Evolutionary conservation across 2,797 vertebrate genomes (phyloP), one percentile per base, ranked within the genome.

Genomic region (Sebastes taczanowskii): DNA sequence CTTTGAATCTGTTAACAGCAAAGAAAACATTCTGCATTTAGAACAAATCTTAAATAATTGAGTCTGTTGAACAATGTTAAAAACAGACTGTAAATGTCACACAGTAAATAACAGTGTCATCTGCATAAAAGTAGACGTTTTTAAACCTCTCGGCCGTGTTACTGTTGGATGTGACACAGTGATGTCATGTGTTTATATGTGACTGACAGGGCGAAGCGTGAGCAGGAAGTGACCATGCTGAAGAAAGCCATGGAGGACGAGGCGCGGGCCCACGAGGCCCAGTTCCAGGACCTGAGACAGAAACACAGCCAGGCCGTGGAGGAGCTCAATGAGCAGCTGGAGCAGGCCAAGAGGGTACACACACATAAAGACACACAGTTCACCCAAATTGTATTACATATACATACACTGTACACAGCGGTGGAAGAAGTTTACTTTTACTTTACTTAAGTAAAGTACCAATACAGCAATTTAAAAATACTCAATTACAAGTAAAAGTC

Each of bases 161-260:
- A 11, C 7, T 34, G 30, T 25, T 5, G 11, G 13, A 25, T 7
- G 11, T n/a, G 23, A 16, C 56, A 5, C 27, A 4, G 1, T 63
- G 63, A 42, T 4, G 16, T 11, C 1, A 9, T 35, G 14, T 18
- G n/a, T 61, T 42, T 30, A 5, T 42, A n/a, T 64, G 7, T 18
- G 55, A 3, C 38, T 11, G 22, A 2, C 85, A 96, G 98, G 83
- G 97, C 97, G 1, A 99, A 98, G 94, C 95, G 98, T 38, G 98
- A 99, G 81, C 98, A 98, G 90, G 98, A 99, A 74, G 97, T 99
- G 81, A 96, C 96, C 0, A 90, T 97, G 85, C 89, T 99, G 85
- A 99, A 99, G 93, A 97, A 86, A 85, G 95, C 97, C 3, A 95
- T 99, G 85, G 98, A 99, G 0, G 98, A 99, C 9, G 98, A 99